Evolutionary conservation across 2,888 invertebrate species (phyloP), one percentile per base, ranked within the genome.

Genomic region (Callinectes sapidus): DNA sequence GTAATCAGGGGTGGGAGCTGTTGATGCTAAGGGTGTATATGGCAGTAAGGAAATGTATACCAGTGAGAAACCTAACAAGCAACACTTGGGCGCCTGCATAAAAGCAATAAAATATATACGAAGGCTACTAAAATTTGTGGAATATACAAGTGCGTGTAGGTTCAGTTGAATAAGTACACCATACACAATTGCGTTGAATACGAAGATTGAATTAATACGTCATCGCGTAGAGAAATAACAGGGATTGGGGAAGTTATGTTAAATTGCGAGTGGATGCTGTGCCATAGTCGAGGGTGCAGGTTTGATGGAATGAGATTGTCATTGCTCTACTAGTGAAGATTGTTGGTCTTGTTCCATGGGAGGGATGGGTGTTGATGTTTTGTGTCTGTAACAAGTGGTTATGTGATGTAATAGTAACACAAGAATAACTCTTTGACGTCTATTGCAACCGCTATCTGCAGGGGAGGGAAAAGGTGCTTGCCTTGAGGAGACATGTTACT

Each of bases 401-500:
- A 35, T n/a, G 81, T 35, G 35, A 81, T 35, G 16, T 35, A 16
- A 81, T 81, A 71, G 81, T 35, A 16, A 81, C n/a, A n/a, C 32
- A 28, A 35, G 81, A 35, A 28, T 35, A 81, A n/a, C 28, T 81
- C 28, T 3, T 71, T n/a, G n/a, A n/a, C n/a, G 8, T n/a, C 28
- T 71, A n/a, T 28, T n/a, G 32, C 35, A 32, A 35, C 35, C 35
- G 13, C 71, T 32, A 77, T 77, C 8, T 28, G 71, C 2, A 77
- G 71, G 71, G 71, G 23, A 28, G 28, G 28, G 90, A 85, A 48
- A 92, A 66, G 87, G 87, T 87, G 86, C 90, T 54, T 87, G 71
- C 32, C 89, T 54, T 14, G 71, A 39, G 77, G 35, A 16, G 32
- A 90, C 55, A 48, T 92, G 18, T 87, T 61, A 35, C 85, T 87